These are phyloP conservation scores for Pseudococcus viburni DNA, from an alignment of 2,888 invertebrate genomes.

Conservation along the genomic window DNA sequence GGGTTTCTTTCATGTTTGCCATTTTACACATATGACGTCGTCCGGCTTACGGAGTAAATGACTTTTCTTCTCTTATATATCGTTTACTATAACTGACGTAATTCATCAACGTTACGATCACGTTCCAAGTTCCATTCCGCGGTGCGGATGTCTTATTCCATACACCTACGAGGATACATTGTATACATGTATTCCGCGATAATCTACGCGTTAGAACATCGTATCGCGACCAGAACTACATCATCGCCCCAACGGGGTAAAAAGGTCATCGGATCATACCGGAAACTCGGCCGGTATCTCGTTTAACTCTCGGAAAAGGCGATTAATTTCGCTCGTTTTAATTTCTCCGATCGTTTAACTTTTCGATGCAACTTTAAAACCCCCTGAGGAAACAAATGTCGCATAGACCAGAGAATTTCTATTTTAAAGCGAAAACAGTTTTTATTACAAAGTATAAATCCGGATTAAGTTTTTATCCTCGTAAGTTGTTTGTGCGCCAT, in stretches of 20 bases:
- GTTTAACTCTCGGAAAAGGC: constrained; percentile 30
- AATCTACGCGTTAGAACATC: not conserved
- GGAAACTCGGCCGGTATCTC: constrained; percentile 43
- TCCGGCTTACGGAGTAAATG: not conserved
- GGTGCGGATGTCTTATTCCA: not conserved
- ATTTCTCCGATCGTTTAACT: constrained; percentile 45
- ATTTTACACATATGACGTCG: constrained; percentile 6
- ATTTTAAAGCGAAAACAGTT: constrained; percentile 54
- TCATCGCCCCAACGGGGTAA: not conserved
- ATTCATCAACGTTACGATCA: constrained; percentile 36
- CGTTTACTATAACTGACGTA: constrained; percentile 11
- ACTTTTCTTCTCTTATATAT: constrained; percentile 23
- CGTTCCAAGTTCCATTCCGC: not conserved
- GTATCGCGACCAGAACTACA: not conserved
- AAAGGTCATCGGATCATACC: constrained; percentile 14
- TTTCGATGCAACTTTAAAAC: constrained; percentile 39
- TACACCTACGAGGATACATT: not conserved
- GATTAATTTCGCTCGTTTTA: constrained; percentile 37
- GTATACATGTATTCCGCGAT: not conserved
- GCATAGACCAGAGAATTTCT: constrained; percentile 30
- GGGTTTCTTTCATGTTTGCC: not conserved
- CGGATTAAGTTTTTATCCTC: constrained; percentile 56
- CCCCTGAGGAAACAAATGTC: constrained; percentile 42
- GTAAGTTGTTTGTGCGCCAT: constrained; percentile 31
- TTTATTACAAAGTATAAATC: constrained; percentile 52